Evolutionary conservation across 2,113 vertebrate genomes (phyloP).

Genomic region (Steatornis caripensis): DNA sequence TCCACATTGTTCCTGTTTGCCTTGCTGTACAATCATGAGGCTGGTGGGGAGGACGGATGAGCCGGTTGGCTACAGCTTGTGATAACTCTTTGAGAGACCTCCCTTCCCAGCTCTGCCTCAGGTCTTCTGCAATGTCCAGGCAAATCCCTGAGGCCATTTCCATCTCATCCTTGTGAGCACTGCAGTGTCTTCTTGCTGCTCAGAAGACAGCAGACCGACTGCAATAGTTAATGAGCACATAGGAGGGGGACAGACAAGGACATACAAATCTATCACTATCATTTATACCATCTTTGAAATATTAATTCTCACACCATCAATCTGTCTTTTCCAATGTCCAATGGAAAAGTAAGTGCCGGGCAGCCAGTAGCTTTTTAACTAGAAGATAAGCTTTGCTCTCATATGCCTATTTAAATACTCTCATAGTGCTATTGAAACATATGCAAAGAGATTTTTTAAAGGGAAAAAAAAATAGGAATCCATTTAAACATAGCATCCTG

Average conservation of each 20-base stretch:
- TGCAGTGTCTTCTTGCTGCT: neutral
- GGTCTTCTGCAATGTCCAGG: neutral
- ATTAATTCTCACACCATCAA: neutral
- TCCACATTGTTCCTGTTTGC: neutral
- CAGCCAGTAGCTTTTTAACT: neutral
- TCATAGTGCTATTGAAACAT: neutral
- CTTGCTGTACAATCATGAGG: neutral
- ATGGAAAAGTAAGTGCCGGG: neutral
- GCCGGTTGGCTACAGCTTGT: neutral
- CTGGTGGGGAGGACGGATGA: neutral
- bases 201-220: neutral
- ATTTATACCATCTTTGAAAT: neutral
- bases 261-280: neutral
- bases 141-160: neutral
- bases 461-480: neutral
- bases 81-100: neutral
- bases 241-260: neutral
- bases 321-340: neutral
- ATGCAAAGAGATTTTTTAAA: neutral
- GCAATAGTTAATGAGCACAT: fast-evolving
- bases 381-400: neutral
- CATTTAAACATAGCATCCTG: neutral
- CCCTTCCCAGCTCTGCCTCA: neutral
- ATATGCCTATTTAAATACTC: neutral
- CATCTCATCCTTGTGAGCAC: neutral